Evolutionary conservation across 1,140 invertebrate genomes (phyloP).

Genomic region (Dendroctonus ponderosae): DNA sequence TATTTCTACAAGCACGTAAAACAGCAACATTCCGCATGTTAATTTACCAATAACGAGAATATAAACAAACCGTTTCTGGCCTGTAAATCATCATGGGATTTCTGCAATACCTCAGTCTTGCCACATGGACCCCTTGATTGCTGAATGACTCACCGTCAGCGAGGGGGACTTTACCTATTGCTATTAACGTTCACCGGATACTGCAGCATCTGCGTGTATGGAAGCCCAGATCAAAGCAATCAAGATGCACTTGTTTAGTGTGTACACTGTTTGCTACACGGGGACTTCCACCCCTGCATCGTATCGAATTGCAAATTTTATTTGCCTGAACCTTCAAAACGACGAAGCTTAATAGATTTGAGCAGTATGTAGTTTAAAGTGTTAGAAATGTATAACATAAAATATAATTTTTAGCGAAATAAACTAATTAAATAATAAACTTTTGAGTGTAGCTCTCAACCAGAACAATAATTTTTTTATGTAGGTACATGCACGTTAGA

Average conservation of each 20-base stretch:
- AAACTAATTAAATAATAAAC: too few species aligned
- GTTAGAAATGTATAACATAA: too few species aligned
- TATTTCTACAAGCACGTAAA: too few species aligned
- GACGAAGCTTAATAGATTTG: not conserved
- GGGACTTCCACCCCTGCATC: slow-evolving; percentile 10
- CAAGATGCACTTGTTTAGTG: slow-evolving; percentile 51
- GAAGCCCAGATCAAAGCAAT: slow-evolving; percentile 48
- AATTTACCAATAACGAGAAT: too few species aligned
- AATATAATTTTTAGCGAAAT: too few species aligned
- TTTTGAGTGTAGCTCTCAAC: too few species aligned
- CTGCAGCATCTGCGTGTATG: slow-evolving; percentile 48
- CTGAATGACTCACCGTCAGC: slow-evolving; percentile 46
- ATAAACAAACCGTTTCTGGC: slow-evolving; percentile 1
- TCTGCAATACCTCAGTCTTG: slow-evolving; percentile 25
- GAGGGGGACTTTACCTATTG: slow-evolving; percentile 47
- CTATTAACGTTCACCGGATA: slow-evolving; percentile 50
- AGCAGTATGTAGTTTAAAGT: too few species aligned
- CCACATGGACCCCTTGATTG: slow-evolving; percentile 45
- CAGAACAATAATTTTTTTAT: too few species aligned
- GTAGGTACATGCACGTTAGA: too few species aligned
- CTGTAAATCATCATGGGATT: slow-evolving; percentile 16
- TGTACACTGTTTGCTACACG: slow-evolving; percentile 38
- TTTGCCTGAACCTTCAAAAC: slow-evolving; percentile 6
- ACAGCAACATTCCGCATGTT: too few species aligned
- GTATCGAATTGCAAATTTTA: slow-evolving; percentile 30